Evolutionary conservation across 2,888 invertebrate species (phyloP), one percentile per base, ranked within the genome.

Genomic region (Volucella bombylans): DNA sequence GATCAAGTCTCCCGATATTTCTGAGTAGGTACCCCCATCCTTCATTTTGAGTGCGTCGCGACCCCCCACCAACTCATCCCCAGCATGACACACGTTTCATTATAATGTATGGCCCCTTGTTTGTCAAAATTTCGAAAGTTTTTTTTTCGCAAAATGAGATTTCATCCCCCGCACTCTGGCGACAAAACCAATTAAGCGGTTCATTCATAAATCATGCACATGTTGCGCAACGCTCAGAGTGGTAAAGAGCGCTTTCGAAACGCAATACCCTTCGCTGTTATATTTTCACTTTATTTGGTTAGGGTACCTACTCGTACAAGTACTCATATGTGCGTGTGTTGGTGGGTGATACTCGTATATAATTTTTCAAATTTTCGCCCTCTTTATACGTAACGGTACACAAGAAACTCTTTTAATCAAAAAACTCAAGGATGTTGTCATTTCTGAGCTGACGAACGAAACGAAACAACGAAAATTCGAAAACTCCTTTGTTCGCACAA

Each of bases 181-280:
- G 59, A 52, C 31, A 45, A 79, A 80, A 83, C 80, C 80, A 85
- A 85, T 85, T 80, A 85, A 76, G 71, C 65, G 62, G 71, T 76
- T 85, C 71, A 74, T 79, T 80, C 67, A 85, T 85, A 85, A 85
- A 85, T 85, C 80, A 85, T 76, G 67, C 71, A 76, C 83, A 85
- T 76, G 83, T 80, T 83, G 80, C 74, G 61, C 74, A 31, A 55
- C 41, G 61, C 12, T 69, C 43, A 54, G 10, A 15, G 23, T 23
- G 23, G 39, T 41, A 38, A 18, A 45, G 11, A 15, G 8, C 55
- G 31, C 47, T 39, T 45, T 31, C 8, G 18, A 49, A 65, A 50
- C 11, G 11, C 59, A 15, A 31, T 18, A 14, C 8, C 18, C 1
- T 1, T 15, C 9, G 23, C 23, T 23, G 4, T 0, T 4, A 2